Conservation (phyloP, 2,113 vertebrate genomes). For the Pipa parva region DNA sequence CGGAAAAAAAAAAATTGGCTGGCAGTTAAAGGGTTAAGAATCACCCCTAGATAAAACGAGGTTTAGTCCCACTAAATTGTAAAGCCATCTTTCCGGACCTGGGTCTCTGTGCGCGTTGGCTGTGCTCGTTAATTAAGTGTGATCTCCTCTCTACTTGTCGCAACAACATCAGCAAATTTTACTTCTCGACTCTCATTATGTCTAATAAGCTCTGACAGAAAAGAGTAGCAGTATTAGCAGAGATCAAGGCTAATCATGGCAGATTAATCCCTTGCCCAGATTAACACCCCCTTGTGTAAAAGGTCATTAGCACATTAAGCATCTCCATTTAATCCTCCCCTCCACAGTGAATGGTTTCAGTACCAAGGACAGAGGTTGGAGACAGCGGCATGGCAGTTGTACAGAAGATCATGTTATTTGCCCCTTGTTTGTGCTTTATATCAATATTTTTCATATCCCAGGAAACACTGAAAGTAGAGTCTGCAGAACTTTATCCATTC, state of each 20-base stretch:
- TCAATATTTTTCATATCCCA: neutral
- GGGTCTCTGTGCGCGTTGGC: neutral
- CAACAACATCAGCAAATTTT: too few species aligned
- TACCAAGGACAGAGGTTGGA: too few species aligned
- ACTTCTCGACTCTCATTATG: neutral
- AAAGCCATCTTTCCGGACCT: neutral
- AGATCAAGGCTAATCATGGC: slow-evolving; percentile 12
- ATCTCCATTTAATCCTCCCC: neutral
- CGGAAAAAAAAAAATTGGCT: too few species aligned
- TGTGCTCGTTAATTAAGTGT: too few species aligned
- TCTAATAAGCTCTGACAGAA: neutral
- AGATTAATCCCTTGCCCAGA: neutral
- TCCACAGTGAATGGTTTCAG: neutral
- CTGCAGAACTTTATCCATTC: neutral
- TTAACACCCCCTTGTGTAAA: neutral
- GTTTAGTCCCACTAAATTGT: too few species aligned
- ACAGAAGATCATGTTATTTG: neutral
- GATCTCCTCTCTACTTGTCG: too few species aligned
- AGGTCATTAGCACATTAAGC: neutral
- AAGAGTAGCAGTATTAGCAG: neutral
- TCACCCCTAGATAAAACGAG: too few species aligned
- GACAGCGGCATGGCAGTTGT: neutral
- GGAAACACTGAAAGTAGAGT: too few species aligned
- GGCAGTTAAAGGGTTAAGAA: too few species aligned
- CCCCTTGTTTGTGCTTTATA: neutral